A percentile compares a stretch with the other conserved stretches of the same genome.
Conservation (phyloP, 2,888 invertebrate genomes). For the Autographa gamma region DNA sequence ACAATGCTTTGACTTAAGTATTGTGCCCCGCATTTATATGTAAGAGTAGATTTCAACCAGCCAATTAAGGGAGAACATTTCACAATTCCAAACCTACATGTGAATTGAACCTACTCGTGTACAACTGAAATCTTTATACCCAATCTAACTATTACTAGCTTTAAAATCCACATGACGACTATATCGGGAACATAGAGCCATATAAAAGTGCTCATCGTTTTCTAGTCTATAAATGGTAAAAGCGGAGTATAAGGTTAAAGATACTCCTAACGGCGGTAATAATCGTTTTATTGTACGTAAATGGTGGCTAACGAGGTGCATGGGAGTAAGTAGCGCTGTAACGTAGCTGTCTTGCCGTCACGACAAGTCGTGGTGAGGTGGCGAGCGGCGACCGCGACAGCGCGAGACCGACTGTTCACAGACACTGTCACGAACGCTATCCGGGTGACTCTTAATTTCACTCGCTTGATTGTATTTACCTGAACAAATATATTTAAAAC, state of each 20-base stretch:
- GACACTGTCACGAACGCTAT: slow-evolving; percentile 20
- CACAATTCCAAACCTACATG: not conserved
- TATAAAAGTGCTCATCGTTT: slow-evolving; percentile 11
- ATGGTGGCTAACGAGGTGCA: slow-evolving; percentile 53
- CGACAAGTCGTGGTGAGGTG: slow-evolving; percentile 71
- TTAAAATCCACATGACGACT: not conserved
- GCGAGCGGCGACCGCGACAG: slow-evolving; percentile 13
- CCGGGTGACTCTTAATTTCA: slow-evolving; percentile 34
- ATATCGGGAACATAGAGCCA: not conserved
- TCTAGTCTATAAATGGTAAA: slow-evolving; percentile 41
- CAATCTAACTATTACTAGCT: not conserved
- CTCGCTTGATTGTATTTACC: slow-evolving; percentile 6
- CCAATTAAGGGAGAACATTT: not conserved
- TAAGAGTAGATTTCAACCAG: not conserved
- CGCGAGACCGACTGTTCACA: not conserved
- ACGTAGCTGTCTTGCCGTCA: slow-evolving; percentile 65
- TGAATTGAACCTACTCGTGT: not conserved
- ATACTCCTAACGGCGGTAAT: slow-evolving; percentile 56
- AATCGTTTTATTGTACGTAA: slow-evolving; percentile 58
- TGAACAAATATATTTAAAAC: slow-evolving; percentile 4
- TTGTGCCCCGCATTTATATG: no score
- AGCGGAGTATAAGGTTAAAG: slow-evolving; percentile 58
- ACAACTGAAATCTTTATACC: slow-evolving; percentile 1
- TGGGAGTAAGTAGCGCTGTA: slow-evolving; percentile 47
- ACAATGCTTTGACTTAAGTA: not conserved